phyloP scores from a whole-genome alignment of 2,888 invertebrate genomes.

The Tipula unca region DNA sequence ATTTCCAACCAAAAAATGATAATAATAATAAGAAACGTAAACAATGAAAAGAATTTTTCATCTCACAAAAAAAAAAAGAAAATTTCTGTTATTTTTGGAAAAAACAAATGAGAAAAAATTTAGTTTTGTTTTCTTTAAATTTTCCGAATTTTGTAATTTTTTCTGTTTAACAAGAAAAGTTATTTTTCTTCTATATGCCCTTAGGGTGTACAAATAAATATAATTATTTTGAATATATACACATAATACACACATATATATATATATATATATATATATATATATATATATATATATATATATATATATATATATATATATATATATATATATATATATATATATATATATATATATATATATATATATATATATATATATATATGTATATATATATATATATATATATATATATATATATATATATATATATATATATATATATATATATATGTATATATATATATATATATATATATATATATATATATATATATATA shows the following conservation, averaged over 20 bases:
- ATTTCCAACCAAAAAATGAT: neutral
- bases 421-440: too few relatives aligned
- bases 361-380: too few relatives aligned
- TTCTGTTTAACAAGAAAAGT: neutral
- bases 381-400: too few relatives aligned
- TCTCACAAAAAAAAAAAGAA: neutral
- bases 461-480: too few relatives aligned
- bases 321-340: too few relatives aligned
- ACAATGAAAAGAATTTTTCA: neutral
- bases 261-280: too few relatives aligned
- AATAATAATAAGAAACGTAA: neutral
- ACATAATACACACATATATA: neutral
- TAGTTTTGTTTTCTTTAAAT: conserved; percentile 8
- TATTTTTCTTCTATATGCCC: neutral
- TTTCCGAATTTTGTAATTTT: neutral
- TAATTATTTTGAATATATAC: neutral
- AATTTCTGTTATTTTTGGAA: neutral
- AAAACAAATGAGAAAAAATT: neutral
- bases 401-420: too few relatives aligned
- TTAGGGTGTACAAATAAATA: neutral
- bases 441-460: too few relatives aligned
- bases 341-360: too few relatives aligned
- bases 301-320: too few relatives aligned
- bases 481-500: too few relatives aligned
- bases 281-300: too few relatives aligned